Base-by-base conservation (phyloP, 2,113 vertebrate genomes). In the Sinosuthora webbiana region DNA sequence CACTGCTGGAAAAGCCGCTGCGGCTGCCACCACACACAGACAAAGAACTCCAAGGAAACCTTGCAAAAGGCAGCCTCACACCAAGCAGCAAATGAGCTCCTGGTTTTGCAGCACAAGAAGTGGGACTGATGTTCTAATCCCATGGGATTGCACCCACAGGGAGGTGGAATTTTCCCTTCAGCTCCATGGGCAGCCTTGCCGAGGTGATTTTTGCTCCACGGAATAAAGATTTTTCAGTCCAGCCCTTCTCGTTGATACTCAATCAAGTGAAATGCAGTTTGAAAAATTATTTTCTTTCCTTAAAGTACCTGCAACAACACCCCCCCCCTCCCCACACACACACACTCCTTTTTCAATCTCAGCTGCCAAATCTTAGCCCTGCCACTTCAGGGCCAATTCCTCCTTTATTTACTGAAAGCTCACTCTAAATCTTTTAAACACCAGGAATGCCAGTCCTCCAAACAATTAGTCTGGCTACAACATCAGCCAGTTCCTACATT, bases 381-480 rank as follows among this genome's bases (percentile, higher is more conserved):
- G 82, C 87, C 87, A 88, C 44, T 92, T 83, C 90, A 83, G 90
- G 57, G 69, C 52, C 85, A 90, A 86, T 94, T 93, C 78, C 82
- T 80, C 85, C 77, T 96, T 94, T 95, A 94, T 90, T 95, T 95
- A 92, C 94, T 93, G 83, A 78, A 92, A 94, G 85, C 83, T 74
- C 75, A 31, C 90, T 90, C 85, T 92, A 94, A 95, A 92, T 94
- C 94, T 95, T 92, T 76, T 37, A 82, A 55, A 47, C 27, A 56
- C 52, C 52, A 91, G 33, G 83, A 86, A 67, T 20, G 79, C 73
- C 83, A 70, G 68, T 50, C 53, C 88, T 85, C 76, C 83, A 93
- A 90, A 95, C 90, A 92, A 94, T 83, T 92, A 80, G 87, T 83
- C 75, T 77, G 68, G 55, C 70, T 95, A 44, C 55, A 88, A 15